Evolutionary conservation across 64 coral and sea anemone species (phyloP).

Genomic region (Montipora capricornis): DNA sequence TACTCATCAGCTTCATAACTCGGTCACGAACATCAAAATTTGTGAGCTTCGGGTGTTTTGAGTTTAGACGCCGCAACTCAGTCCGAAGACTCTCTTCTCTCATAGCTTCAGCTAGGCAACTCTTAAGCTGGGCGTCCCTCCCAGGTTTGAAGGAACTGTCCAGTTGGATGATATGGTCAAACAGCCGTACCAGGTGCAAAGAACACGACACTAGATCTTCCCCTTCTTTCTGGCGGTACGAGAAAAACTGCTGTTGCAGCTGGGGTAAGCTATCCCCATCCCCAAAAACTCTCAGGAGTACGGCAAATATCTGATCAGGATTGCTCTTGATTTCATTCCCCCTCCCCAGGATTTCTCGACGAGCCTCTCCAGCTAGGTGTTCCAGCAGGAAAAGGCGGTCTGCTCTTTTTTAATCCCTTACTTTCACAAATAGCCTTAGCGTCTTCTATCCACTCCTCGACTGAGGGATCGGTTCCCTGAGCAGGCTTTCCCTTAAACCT

Average conservation of each 20-base stretch:
- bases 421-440: slow-evolving; percentile 30
- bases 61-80: slow-evolving; percentile 49
- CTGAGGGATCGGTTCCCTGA: slow-evolving; percentile 21
- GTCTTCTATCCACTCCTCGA: slow-evolving; percentile 65
- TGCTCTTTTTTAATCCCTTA: slow-evolving; percentile 32
- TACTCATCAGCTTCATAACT: slow-evolving; percentile 54
- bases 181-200: slow-evolving; percentile 41
- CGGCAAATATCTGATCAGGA: slow-evolving; percentile 52
- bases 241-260: slow-evolving; percentile 68
- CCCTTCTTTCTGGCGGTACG: slow-evolving; percentile 56
- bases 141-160: slow-evolving; percentile 31
- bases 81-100: slow-evolving; percentile 44
- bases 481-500: slow-evolving; percentile 56
- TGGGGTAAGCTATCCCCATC: slow-evolving; percentile 73
- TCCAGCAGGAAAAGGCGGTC: slow-evolving; percentile 43
- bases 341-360: slow-evolving; percentile 57
- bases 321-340: slow-evolving; percentile 27
- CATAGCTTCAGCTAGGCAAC: slow-evolving; percentile 51
- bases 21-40: slow-evolving; percentile 72
- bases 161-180: slow-evolving; percentile 43
- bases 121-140: slow-evolving; percentile 29
- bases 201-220: slow-evolving; percentile 61
- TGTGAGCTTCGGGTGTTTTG: slow-evolving; percentile 65
- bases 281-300: slow-evolving; percentile 69
- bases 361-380: slow-evolving; percentile 53